Percentiles rank a stretch among this genome's conserved stretches.
Conservation (phyloP, 2,888 invertebrate genomes). For the Muschampia staudingeri region DNA sequence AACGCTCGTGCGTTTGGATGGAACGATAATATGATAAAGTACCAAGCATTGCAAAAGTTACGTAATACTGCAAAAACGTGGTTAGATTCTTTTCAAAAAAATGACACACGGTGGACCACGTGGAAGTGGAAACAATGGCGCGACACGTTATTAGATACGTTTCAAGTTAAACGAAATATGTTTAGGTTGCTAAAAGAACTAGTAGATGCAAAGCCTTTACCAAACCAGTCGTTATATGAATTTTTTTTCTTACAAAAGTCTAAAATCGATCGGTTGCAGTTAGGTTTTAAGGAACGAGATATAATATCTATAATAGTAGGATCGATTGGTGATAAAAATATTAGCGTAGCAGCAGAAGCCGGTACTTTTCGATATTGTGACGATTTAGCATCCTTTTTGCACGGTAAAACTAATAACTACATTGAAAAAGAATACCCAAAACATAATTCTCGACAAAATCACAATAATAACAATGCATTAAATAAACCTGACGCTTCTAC, state of each 20-base stretch:
- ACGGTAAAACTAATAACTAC: not conserved
- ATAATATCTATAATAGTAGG: slow-evolving; percentile 68
- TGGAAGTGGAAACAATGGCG: too few relatives aligned
- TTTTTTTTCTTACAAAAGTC: slow-evolving; percentile 66
- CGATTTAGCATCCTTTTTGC: slow-evolving; percentile 1
- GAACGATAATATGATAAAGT: slow-evolving; percentile 57
- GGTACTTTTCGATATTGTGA: slow-evolving; percentile 11
- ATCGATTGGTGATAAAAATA: slow-evolving; percentile 61
- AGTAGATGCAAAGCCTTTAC: slow-evolving; percentile 19
- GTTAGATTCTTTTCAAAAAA: slow-evolving; percentile 65
- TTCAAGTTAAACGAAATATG: too few relatives aligned
- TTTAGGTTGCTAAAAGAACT: too few relatives aligned
- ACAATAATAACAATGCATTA: too few relatives aligned
- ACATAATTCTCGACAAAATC: too few relatives aligned
- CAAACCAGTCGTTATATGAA: slow-evolving; percentile 64
- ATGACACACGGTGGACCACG: not conserved
- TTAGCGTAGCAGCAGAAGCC: not conserved
- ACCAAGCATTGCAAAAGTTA: slow-evolving; percentile 68
- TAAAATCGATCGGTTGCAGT: slow-evolving; percentile 62
- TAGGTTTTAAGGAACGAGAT: slow-evolving; percentile 64
- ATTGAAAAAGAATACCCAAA: too few relatives aligned
- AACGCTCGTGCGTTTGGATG: slow-evolving; percentile 67
- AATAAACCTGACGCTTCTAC: too few relatives aligned
- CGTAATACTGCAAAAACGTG: slow-evolving; percentile 68
- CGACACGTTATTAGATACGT: too few relatives aligned